Evolutionary conservation across 2,113 vertebrate species (phyloP).

Genomic region (Psittacus erithacus): DNA sequence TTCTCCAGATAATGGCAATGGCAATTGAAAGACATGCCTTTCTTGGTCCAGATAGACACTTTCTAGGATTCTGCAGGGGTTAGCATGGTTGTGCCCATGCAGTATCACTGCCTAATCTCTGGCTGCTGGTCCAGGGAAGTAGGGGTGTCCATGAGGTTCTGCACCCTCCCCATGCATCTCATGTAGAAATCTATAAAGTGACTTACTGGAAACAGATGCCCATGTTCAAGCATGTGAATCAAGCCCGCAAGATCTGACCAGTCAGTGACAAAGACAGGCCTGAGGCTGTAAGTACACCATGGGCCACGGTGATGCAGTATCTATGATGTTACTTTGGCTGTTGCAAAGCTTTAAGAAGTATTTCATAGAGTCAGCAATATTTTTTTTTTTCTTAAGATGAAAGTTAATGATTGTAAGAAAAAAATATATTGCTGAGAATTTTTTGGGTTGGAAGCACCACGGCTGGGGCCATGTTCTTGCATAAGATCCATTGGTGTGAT

Average conservation of each 20-base stretch:
- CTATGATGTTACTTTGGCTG: not conserved
- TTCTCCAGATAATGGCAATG: not conserved
- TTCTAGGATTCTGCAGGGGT: not conserved
- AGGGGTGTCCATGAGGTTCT: not conserved
- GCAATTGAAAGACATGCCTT: not conserved
- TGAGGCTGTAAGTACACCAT: not conserved
- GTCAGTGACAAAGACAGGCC: not conserved
- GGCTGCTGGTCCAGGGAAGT: not conserved
- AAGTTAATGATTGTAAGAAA: not conserved
- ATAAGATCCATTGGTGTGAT: not conserved
- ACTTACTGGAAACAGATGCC: not conserved
- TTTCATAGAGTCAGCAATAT: not conserved
- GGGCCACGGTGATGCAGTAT: not conserved
- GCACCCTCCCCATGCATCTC: accelerated
- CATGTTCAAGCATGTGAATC: not conserved
- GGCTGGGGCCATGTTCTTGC: not conserved
- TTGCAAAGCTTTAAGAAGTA: not conserved
- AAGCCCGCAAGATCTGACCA: not conserved
- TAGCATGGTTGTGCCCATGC: not conserved
- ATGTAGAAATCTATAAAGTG: not conserved
- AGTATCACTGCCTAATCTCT: not conserved
- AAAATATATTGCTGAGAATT: not conserved
- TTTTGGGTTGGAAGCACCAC: not conserved
- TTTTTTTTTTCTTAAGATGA: not conserved
- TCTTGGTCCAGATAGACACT: not conserved